Base-by-base conservation (phyloP, 53 echinoderm and acorn worm genomes). In the Arbacia lixula region DNA sequence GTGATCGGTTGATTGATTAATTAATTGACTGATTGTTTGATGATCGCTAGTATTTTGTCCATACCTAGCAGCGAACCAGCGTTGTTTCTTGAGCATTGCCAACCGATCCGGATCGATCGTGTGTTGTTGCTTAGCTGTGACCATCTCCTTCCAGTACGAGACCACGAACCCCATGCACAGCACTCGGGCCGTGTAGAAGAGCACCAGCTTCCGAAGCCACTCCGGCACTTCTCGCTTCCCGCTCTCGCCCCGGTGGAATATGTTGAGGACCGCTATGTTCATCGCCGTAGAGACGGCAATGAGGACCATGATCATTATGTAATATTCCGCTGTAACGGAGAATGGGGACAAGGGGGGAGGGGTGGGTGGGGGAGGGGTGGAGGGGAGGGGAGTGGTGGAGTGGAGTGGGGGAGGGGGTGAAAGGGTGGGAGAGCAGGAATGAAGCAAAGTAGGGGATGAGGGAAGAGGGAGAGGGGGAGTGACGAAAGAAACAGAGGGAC, bases 261-360 rank as follows among this genome's bases (percentile, higher is more conserved):
- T 93, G 68, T 98, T 98, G 55, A 98, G 86, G 6, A 98, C 92
- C 2, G 88, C 72, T 22, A 98, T 75, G 81, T 98, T 98, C 98
- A 98, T 98, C 19, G 92, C 98, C 26, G 98, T 98, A 8, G 98
- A 98, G 29, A 92, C 87, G 14, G 98, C 94, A 22, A 94, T 98
- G 43, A 98, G 87, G 36, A 90, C 87, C 98, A 98, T 98, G 66
- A 93, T 90, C 39, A 89, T 88, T 20, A 98, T 91, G 86, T 98
- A 98, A 77, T 94, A 98, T 56, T 98, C 90, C 69, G 92, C 98
- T 98, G 58, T n/a, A 53, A 56, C 10, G 0, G 17, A 73, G 64
- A 64, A 73, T 6, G 73, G 20, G 28, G 9, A 68, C 2, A n/a
- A 36, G n/a, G n/a, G n/a, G n/a, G n/a, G n/a, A n/a, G n/a, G n/a